Evolutionary conservation across 2,113 vertebrate species (phyloP).

Genomic region (Zapornia atra): DNA sequence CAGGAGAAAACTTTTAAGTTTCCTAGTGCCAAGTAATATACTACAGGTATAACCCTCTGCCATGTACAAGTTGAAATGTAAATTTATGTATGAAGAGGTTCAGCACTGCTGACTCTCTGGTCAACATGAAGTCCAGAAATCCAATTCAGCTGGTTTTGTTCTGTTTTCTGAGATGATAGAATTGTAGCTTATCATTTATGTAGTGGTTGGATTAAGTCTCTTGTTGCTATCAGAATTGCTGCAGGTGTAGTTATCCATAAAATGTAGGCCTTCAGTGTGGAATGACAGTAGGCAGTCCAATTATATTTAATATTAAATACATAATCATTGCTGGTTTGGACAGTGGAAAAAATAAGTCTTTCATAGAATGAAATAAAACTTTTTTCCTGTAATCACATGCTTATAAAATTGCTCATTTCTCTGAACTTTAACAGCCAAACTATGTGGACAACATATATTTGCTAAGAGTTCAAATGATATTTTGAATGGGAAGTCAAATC

Average conservation of each 20-base stretch:
- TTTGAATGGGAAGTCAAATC: neutral
- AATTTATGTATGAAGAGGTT: neutral
- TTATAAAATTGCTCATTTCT: neutral
- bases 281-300: neutral
- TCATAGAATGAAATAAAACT: neutral
- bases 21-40: neutral
- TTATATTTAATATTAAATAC: neutral
- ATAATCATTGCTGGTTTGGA: neutral
- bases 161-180: neutral
- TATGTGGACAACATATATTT: neutral
- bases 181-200: neutral
- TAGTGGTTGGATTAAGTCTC: neutral
- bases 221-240: neutral
- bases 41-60: neutral
- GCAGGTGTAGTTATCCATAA: neutral
- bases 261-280: neutral
- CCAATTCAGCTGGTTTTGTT: neutral
- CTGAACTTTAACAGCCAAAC: neutral
- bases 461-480: neutral
- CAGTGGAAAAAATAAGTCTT: neutral
- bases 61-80: neutral
- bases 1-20: neutral
- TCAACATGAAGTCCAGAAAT: neutral
- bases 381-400: neutral
- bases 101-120: neutral